Percentiles rank a stretch among this genome's conserved stretches.
Conservation (phyloP, 1,140 invertebrate species). For the Acromyrmex echinatior region DNA sequence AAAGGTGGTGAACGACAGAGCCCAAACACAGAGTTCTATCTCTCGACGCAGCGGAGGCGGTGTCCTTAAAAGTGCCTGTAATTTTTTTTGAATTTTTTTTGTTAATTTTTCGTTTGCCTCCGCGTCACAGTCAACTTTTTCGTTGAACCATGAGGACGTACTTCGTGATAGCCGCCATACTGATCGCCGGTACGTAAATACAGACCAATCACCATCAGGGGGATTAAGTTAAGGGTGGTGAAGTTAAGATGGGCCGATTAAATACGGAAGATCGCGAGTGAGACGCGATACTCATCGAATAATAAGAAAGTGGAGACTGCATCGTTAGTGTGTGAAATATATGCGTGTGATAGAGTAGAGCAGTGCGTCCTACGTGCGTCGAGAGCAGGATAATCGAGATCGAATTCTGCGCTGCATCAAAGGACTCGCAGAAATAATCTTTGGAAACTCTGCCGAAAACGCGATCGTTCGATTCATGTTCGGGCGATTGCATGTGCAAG, state of each 20-base stretch:
- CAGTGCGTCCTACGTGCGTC: slow-evolving; percentile 49
- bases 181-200: slow-evolving; percentile 85
- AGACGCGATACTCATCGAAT: slow-evolving; percentile 38
- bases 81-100: slow-evolving; percentile 59
- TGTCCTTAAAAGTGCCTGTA: slow-evolving; percentile 67
- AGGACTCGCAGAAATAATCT: slow-evolving; percentile 5
- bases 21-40: slow-evolving; percentile 85
- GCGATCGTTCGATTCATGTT: not conserved
- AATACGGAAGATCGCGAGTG: slow-evolving; percentile 49
- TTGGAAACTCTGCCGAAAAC: slow-evolving; percentile 16
- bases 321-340: slow-evolving; percentile 70
- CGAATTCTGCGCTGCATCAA: not conserved
- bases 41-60: slow-evolving; percentile 81
- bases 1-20: slow-evolving; percentile 84
- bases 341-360: slow-evolving; percentile 65
- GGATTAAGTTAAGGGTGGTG: slow-evolving; percentile 34
- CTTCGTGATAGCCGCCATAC: slow-evolving; percentile 84
- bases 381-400: slow-evolving; percentile 27
- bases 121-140: slow-evolving; percentile 35
- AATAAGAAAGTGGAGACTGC: slow-evolving; percentile 63
- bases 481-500: not conserved
- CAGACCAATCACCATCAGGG: not conserved
- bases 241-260: slow-evolving; percentile 39
- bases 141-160: slow-evolving; percentile 83
- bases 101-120: slow-evolving; percentile 52